Base-by-base conservation (phyloP, 2,888 invertebrate species). In the Lasioglossum oenotherae region DNA sequence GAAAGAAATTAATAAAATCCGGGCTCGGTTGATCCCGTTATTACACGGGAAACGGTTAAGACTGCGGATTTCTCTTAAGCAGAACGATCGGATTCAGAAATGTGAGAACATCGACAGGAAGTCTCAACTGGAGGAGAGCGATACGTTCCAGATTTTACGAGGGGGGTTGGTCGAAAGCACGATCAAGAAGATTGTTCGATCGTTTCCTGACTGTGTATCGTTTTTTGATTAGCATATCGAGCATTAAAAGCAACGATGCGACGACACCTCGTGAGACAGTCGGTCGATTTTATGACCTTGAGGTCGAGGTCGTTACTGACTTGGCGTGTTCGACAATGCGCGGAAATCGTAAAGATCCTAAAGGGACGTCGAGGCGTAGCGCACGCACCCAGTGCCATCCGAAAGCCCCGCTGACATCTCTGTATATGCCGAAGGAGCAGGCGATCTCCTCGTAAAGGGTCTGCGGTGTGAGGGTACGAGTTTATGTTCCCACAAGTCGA, bases 281-380 rank as follows among this genome's bases (percentile, higher is more conserved):
- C 86, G 85, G 57, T n/a, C 88, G 86, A 88, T 80, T 92, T 91
- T 92, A 92, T 89, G 87, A 85, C 80, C 85, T 74, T 75, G 86
- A 74, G 86, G 87, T 91, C 84, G 91, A 88, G 87, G 87, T 85
- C 83, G 90, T 87, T 89, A 89, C 90, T 88, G 90, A 81, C 78
- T 71, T 67, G 85, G 71, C 74, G 79, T 49, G 84, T 86, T 73
- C 86, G 85, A 86, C 89, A 82, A 81, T 80, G 90, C 86, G 79
- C 82, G 88, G 81, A 88, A 91, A 91, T 90, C 90, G 91, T 92
- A 91, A 92, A 92, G 87, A 86, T 77, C 80, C 74, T 74, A 85
- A 90, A 91, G 88, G 88, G 84, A 81, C 84, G 84, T 83, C 78
- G 81, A 81, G 90, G 83, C 88, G 83, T 84, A 86, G 84, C 81